Percentiles rank a stretch among this genome's conserved stretches.
phyloP scores from a whole-genome alignment of 2,113 vertebrate genomes.

The Hydropotes inermis region DNA sequence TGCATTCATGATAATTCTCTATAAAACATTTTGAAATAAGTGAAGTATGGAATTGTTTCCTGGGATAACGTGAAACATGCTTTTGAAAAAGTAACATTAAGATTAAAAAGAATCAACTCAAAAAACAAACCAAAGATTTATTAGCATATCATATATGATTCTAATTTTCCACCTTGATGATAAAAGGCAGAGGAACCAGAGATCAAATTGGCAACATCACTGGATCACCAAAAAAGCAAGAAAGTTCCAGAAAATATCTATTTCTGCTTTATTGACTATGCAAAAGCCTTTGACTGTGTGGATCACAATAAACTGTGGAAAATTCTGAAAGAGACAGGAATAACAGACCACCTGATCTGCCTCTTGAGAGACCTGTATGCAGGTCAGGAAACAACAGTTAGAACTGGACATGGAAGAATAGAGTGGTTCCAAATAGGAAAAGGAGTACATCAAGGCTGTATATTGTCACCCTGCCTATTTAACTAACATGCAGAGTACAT shows the following conservation, averaged over 20 bases:
- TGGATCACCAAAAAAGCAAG: neutral
- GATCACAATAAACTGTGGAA: neutral
- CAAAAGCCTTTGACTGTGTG: neutral
- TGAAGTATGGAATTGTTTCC: neutral
- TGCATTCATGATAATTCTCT: neutral
- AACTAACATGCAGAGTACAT: no score
- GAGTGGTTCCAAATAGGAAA: no score
- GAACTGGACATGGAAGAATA: neutral
- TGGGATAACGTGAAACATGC: neutral
- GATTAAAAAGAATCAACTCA: neutral
- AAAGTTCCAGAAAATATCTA: neutral
- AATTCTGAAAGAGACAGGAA: neutral
- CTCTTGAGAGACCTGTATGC: neutral
- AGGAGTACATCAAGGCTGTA: no score
- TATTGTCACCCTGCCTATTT: no score
- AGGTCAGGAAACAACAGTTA: neutral
- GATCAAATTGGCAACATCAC: neutral
- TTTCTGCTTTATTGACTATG: neutral
- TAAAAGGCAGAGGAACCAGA: neutral
- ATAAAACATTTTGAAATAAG: conserved; percentile 1
- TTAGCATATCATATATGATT: neutral
- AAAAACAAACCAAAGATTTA: neutral
- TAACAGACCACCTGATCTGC: neutral
- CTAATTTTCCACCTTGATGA: neutral
- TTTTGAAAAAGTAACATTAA: neutral